phyloP scores from a whole-genome alignment of 1,140 invertebrate genomes.

The Plodia interpunctella region DNA sequence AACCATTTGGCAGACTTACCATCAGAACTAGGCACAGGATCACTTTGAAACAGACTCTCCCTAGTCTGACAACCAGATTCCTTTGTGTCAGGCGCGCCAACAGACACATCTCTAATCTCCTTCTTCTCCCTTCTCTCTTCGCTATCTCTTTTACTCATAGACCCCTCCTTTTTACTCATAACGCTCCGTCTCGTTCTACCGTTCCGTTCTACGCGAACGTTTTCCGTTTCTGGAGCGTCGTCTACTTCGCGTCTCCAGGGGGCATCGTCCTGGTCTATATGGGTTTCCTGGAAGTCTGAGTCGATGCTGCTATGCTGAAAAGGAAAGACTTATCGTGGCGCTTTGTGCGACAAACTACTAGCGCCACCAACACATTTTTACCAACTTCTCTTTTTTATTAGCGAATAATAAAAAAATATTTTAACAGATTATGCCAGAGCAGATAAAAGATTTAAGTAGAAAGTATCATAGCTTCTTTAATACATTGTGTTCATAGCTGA shows the following conservation, averaged over 20 bases:
- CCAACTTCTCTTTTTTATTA: too few relatives aligned
- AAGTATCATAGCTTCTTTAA: too few relatives aligned
- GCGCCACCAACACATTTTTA: too few relatives aligned
- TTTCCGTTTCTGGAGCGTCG: constrained; percentile 41
- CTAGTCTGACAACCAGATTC: constrained; percentile 88
- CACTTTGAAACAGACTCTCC: constrained; percentile 83
- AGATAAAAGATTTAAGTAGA: too few relatives aligned
- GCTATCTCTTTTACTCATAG: constrained; percentile 46
- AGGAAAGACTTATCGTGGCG: too few relatives aligned
- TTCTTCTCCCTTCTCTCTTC: constrained; percentile 43
- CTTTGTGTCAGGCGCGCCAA: constrained; percentile 81
- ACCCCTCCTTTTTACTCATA: constrained; percentile 59
- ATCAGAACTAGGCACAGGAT: constrained; percentile 57
- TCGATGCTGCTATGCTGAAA: constrained; percentile 59
- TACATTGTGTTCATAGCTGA: too few relatives aligned
- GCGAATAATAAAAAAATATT: too few relatives aligned
- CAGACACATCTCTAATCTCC: constrained; percentile 60
- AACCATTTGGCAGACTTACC: constrained; percentile 46
- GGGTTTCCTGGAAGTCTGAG: constrained; percentile 61
- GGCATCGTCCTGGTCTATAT: constrained; percentile 70
- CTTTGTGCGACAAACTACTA: too few relatives aligned
- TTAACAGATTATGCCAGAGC: too few relatives aligned
- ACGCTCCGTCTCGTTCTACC: constrained; percentile 57
- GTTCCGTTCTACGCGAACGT: constrained; percentile 54
- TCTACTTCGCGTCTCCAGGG: constrained; percentile 69